phyloP scores from a whole-genome alignment of 2,888 invertebrate species.

The Heliconius erato region DNA sequence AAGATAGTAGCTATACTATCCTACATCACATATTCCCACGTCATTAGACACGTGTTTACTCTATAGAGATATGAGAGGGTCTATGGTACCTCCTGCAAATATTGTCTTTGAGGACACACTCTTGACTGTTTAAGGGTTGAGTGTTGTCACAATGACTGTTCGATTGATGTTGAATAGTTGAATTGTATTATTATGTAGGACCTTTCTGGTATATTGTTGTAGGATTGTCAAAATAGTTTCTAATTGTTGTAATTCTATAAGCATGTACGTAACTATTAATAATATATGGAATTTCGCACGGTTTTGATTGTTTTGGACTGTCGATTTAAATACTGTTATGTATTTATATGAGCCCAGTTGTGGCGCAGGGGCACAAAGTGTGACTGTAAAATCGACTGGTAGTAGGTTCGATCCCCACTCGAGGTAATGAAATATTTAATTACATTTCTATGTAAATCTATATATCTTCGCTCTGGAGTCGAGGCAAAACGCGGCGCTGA shows the following conservation, averaged over 20 bases:
- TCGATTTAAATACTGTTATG: neutral
- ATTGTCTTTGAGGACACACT: conserved; percentile 83
- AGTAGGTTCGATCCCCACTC: too few species aligned
- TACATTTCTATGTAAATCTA: too few species aligned
- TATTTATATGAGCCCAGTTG: too few species aligned
- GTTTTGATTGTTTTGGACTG: neutral
- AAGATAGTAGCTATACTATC: conserved; percentile 73
- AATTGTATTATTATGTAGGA: conserved; percentile 49
- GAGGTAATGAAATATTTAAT: too few species aligned
- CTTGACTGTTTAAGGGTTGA: conserved; percentile 76
- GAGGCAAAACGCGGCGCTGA: too few species aligned
- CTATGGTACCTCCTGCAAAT: conserved; percentile 76
- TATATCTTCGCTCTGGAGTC: too few species aligned
- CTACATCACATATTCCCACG: conserved; percentile 76
- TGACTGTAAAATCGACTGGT: too few species aligned
- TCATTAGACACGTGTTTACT: conserved; percentile 75
- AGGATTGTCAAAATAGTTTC: conserved; percentile 33
- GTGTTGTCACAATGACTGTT: conserved; percentile 63
- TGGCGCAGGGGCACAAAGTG: too few species aligned
- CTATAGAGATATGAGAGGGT: conserved; percentile 61
- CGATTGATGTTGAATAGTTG: conserved; percentile 54
- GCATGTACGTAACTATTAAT: neutral
- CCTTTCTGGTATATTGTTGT: conserved; percentile 42
- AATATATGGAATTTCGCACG: neutral
- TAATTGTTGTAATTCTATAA: conserved; percentile 1